A percentile compares a stretch with the other conserved stretches of the same genome.
These are phyloP conservation scores for Tyto alba DNA, from an alignment of 2,113 vertebrate species.

Conservation along the genomic window DNA sequence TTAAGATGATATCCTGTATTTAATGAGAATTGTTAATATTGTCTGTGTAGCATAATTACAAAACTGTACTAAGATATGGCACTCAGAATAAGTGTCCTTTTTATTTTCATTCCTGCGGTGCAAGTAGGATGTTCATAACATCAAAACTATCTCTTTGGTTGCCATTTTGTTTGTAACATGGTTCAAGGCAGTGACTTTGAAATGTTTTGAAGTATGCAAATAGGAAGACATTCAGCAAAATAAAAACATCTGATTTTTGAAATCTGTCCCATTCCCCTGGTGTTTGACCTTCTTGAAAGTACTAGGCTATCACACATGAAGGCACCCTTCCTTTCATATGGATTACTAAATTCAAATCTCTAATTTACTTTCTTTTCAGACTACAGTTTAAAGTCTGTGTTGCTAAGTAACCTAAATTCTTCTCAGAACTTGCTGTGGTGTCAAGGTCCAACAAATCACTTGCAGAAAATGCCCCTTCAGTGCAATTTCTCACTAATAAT, in stretches of 20 bases:
- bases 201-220: conserved; percentile 45
- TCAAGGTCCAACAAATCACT: not conserved
- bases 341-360: not conserved
- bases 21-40: conserved; percentile 56
- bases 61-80: conserved; percentile 36
- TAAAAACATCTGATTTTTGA: conserved; percentile 7
- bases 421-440: not conserved
- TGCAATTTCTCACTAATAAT: not conserved
- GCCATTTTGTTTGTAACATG: conserved; percentile 6
- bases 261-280: conserved; percentile 2
- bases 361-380: not conserved
- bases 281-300: conserved; percentile 29
- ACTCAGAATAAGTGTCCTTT: conserved; percentile 22
- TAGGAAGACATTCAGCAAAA: conserved; percentile 37
- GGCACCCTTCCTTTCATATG: not conserved
- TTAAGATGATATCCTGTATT: conserved; percentile 33
- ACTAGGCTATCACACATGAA: not conserved
- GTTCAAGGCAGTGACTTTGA: not conserved
- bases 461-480: not conserved
- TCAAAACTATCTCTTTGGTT: conserved; percentile 37
- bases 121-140: conserved; percentile 39
- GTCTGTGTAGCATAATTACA: conserved; percentile 51
- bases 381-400: not conserved
- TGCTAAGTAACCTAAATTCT: not conserved
- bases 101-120: conserved; percentile 49